Evolutionary conservation across 1,140 invertebrate species (phyloP).

Genomic region (Neelides sp.): DNA sequence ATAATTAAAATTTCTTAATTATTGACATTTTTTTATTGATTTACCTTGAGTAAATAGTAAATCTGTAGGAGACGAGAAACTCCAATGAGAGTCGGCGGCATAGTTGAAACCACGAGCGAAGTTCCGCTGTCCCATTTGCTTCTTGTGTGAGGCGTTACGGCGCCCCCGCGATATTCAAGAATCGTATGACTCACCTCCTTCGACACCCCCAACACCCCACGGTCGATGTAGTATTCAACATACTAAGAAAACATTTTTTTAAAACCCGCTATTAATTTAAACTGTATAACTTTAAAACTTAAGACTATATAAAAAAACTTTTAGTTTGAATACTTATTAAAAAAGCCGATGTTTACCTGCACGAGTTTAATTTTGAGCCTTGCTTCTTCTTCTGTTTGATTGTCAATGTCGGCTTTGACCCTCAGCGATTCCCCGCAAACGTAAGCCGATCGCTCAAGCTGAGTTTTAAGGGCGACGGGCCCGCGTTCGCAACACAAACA

Average conservation of each 20-base stretch:
- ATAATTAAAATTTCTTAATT: too few relatives aligned
- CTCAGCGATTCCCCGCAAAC: constrained; percentile 67
- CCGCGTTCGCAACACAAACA: constrained; percentile 63
- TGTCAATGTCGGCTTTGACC: constrained; percentile 62
- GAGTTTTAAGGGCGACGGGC: constrained; percentile 52
- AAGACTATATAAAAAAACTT: not conserved
- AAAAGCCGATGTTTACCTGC: constrained; percentile 42
- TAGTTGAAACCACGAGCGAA: constrained; percentile 57
- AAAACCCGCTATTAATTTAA: too few relatives aligned
- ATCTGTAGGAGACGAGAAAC: constrained; percentile 65
- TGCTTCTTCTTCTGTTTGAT: constrained; percentile 59
- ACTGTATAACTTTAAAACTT: too few relatives aligned
- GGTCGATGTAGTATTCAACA: constrained; percentile 67
- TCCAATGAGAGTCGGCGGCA: constrained; percentile 61
- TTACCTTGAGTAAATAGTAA: constrained; percentile 64
- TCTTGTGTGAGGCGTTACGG: constrained; percentile 46
- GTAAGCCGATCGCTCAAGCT: constrained; percentile 62
- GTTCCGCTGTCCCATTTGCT: constrained; percentile 50
- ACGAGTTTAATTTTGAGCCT: constrained; percentile 54
- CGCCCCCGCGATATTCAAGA: constrained; percentile 51
- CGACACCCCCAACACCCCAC: constrained; percentile 59
- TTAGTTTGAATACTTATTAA: not conserved
- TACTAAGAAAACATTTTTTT: constrained; percentile 41
- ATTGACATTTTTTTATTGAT: constrained; percentile 26
- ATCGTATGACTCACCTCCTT: constrained; percentile 59